Evolutionary conservation across 2,113 vertebrate species (phyloP).

Genomic region (Alouatta palliata): DNA sequence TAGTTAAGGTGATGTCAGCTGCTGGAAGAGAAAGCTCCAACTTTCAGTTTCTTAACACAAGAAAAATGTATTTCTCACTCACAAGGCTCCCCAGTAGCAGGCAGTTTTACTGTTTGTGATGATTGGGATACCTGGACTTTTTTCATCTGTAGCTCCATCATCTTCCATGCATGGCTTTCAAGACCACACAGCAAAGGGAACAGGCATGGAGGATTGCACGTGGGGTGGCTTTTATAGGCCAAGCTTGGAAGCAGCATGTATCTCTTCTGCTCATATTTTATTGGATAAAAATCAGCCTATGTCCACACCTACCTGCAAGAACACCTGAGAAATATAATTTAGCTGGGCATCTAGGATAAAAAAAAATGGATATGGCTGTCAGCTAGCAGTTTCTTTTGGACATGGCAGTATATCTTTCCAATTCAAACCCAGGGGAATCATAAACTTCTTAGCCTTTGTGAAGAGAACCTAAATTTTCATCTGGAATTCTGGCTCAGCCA

Average conservation of each 20-base stretch:
- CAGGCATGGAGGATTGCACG: background rate
- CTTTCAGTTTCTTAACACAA: background rate
- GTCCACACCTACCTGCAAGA: background rate
- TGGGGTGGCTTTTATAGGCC: background rate
- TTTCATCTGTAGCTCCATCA: background rate
- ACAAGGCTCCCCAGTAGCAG: background rate
- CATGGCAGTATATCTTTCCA: background rate
- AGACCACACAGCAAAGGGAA: background rate
- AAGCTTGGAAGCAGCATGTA: background rate
- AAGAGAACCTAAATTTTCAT: conserved; percentile 52
- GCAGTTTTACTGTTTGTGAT: background rate
- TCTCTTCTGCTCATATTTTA: conserved; percentile 1
- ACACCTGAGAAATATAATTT: background rate
- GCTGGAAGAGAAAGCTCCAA: conserved; percentile 39
- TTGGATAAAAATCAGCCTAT: background rate
- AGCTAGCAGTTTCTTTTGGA: background rate
- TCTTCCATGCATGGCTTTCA: background rate
- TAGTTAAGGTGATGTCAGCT: background rate
- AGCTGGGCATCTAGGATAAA: background rate
- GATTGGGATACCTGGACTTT: background rate
- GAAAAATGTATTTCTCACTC: background rate
- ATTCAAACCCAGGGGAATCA: background rate
- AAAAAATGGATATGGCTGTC: background rate
- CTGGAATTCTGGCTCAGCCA: background rate
- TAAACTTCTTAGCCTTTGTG: conserved; percentile 13